Percentiles rank a stretch among this genome's conserved stretches.
Evolutionary conservation across 2,888 invertebrate species (phyloP).

Genomic region (Sphecodes monilicornis): DNA sequence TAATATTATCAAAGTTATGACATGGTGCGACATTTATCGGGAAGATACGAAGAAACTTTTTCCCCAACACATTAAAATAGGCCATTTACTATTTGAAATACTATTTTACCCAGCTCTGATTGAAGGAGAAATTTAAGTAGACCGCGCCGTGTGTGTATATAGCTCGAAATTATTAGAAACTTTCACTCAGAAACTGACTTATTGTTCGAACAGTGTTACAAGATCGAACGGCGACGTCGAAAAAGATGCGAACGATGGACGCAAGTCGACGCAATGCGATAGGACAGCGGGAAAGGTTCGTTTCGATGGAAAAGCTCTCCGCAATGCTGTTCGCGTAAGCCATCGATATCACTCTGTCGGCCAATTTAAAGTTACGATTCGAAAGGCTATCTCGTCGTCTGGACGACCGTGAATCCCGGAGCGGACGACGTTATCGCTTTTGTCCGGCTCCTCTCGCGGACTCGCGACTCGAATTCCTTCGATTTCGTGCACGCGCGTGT

Average conservation of each 20-base stretch:
- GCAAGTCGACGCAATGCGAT: not conserved
- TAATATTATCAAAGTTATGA: no score
- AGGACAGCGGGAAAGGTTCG: not conserved
- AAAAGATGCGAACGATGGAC: not conserved
- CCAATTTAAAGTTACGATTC: constrained; percentile 75
- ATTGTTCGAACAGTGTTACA: not conserved
- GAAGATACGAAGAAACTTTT: no score
- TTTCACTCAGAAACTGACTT: not conserved
- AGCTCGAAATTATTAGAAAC: not conserved
- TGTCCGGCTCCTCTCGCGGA: constrained; percentile 20
- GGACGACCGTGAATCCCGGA: constrained; percentile 47
- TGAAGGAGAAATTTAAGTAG: no score
- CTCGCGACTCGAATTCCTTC: constrained; percentile 13
- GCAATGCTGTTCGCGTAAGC: constrained; percentile 57
- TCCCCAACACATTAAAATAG: no score
- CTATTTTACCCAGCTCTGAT: no score
- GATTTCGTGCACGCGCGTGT: constrained; percentile 14
- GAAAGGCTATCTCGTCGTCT: constrained; percentile 58
- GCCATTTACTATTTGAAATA: no score
- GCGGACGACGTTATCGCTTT: constrained; percentile 49
- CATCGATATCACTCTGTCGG: constrained; percentile 64
- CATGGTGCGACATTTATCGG: no score
- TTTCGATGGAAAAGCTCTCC: constrained; percentile 37
- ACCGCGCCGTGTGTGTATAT: no score
- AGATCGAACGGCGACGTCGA: not conserved